Evolutionary conservation across 2,113 vertebrate genomes (phyloP), one percentile per base, ranked within the genome.

Genomic region (Laterallus jamaicensis): DNA sequence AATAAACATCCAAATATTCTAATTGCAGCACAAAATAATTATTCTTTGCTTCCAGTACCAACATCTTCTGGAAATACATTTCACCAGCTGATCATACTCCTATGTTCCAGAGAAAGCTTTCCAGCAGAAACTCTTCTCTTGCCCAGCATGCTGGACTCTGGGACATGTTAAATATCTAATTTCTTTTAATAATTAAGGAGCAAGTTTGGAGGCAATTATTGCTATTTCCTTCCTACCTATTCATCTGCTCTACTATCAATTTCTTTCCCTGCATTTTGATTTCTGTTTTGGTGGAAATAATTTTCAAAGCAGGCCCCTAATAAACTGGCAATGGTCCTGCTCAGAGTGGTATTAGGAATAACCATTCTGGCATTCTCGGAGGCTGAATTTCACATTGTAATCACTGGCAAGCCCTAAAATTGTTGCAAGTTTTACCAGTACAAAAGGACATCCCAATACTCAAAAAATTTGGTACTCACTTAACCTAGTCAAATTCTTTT

Each of bases 401-500:
- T 66, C 80, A 66, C 70, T 87, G 69, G 69, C 54, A 93, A 88
- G 62, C 29, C 64, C 26, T 71, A 84, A 77, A 87, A 89, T 44
- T 55, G 37, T 69, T 90, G 63, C 78, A 86, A 79, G 29, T 89
- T 92, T 95, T 84, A 70, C 80, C 76, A 92, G 70, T 78, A 91
- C 0, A 6, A 95, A 95, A 91, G 58, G 60, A 54, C 78, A 71
- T 35, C 76, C 44, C 16, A 1, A 26, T 64, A 74, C 44, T 62
- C 55, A 15, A 88, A 86, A 77, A 73, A 88, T 93, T 88, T 92
- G 37, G 16, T 92, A 82, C 54, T 88, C 82, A 97, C 93, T 97
- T 96, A 93, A 97, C 96, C 86, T 95, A 97, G 96, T 96, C 97
- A 97, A 97, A 96, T 97, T 96, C 96, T 96, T 95, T 87, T 58